phyloP scores from a whole-genome alignment of 2,888 invertebrate genomes.

The Calliphora vomitoria region DNA sequence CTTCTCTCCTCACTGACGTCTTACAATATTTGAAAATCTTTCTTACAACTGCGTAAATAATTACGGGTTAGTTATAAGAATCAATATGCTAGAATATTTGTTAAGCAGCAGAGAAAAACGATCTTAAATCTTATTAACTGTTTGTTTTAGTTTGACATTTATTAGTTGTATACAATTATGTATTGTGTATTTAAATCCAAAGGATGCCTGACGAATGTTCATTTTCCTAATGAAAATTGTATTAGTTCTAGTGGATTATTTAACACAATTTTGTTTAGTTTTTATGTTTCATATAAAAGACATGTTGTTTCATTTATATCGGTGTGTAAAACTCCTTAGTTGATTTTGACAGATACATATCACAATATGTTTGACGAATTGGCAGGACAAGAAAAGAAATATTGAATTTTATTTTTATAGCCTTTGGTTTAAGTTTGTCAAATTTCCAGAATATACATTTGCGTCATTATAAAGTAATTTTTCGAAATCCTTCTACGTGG shows the following conservation, averaged over 20 bases:
- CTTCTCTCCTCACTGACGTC: slow-evolving; percentile 60
- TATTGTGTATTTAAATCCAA: slow-evolving; percentile 7
- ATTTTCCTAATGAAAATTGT: slow-evolving; percentile 59
- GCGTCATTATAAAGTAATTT: too few species aligned
- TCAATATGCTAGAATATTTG: neutral
- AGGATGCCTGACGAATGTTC: slow-evolving; percentile 55
- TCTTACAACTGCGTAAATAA: slow-evolving; percentile 66
- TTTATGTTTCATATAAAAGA: neutral
- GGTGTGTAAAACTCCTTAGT: neutral
- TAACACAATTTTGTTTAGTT: neutral
- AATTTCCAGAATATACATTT: too few species aligned
- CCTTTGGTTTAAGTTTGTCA: too few species aligned
- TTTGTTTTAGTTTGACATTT: slow-evolving; percentile 67
- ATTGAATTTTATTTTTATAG: neutral
- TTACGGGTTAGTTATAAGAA: neutral
- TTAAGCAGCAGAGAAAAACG: neutral
- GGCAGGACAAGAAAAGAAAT: neutral
- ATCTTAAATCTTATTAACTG: slow-evolving; percentile 63
- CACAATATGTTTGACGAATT: slow-evolving; percentile 9
- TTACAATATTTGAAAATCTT: neutral
- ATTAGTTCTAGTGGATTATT: slow-evolving; percentile 65
- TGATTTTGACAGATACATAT: slow-evolving; percentile 4
- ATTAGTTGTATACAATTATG: slow-evolving; percentile 36
- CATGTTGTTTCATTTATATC: neutral
- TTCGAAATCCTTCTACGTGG: too few species aligned